phyloP scores from a whole-genome alignment of 2,888 invertebrate species.

The Laspeyria flexula region DNA sequence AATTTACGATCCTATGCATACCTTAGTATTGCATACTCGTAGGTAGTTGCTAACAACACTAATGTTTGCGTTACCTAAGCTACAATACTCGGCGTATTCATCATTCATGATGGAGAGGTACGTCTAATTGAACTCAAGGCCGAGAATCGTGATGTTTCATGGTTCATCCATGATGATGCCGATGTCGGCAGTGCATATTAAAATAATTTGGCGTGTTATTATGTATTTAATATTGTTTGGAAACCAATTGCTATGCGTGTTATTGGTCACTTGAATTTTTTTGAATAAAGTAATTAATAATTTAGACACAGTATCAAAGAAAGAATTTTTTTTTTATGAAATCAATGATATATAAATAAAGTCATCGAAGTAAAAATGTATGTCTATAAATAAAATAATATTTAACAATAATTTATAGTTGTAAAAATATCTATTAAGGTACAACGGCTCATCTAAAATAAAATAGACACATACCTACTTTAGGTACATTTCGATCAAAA shows the following conservation, averaged over 20 bases:
- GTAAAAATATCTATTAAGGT: no score
- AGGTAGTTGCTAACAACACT: conserved; percentile 16
- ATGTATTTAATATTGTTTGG: conserved; percentile 10
- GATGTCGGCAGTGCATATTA: not conserved
- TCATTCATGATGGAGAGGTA: not conserved
- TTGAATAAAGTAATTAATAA: not conserved
- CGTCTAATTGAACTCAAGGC: conserved; percentile 1
- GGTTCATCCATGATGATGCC: no score
- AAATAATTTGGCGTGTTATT: conserved; percentile 5
- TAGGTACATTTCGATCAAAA: not conserved
- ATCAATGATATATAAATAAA: no score
- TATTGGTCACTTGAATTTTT: not conserved
- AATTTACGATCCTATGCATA: conserved; percentile 37
- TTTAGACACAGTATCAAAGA: not conserved
- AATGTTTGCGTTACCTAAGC: conserved; percentile 15
- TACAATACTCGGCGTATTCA: no score
- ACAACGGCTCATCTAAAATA: no score
- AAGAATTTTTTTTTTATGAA: no score
- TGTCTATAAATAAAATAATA: no score
- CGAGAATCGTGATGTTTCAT: not conserved
- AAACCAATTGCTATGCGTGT: not conserved
- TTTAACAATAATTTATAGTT: no score
- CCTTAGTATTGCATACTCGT: conserved; percentile 16
- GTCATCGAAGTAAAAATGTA: no score
- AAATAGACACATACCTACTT: no score